Evolutionary conservation across 2,888 invertebrate species (phyloP).

Genomic region (Hypsopygia costalis): DNA sequence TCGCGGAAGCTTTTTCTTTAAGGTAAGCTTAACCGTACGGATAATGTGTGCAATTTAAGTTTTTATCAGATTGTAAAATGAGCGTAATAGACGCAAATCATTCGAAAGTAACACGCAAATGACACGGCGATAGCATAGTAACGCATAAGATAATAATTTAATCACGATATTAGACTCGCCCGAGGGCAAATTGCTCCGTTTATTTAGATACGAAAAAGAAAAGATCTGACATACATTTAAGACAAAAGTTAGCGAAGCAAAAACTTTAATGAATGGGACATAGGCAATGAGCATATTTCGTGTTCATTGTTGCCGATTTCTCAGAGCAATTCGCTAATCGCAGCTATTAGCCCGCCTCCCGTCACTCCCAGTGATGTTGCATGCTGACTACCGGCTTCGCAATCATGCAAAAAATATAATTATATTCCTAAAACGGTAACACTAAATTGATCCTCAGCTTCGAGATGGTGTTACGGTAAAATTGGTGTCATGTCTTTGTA

Average conservation of each 20-base stretch:
- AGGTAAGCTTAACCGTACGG: background rate
- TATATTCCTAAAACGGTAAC: conserved; percentile 74
- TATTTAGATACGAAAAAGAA: conserved; percentile 46
- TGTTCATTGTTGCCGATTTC: conserved; percentile 75
- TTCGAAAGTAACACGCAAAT: conserved; percentile 52
- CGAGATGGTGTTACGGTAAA: conserved; percentile 58
- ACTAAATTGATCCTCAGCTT: conserved; percentile 57
- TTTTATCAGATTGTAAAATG: conserved; percentile 19
- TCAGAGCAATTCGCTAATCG: conserved; percentile 71
- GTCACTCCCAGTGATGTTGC: conserved; percentile 46
- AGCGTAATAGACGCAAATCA: conserved; percentile 43
- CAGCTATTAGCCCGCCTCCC: conserved; percentile 62
- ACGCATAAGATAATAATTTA: conserved; percentile 61
- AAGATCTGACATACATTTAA: conserved; percentile 62
- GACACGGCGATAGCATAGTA: conserved; percentile 51
- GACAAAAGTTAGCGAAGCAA: conserved; percentile 57
- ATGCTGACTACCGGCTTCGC: conserved; percentile 62
- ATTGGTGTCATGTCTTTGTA: conserved; percentile 40
- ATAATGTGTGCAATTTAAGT: conserved; percentile 10
- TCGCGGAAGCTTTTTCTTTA: too few species aligned
- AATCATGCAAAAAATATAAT: conserved; percentile 61
- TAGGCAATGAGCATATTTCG: conserved; percentile 65
- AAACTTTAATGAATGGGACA: conserved; percentile 67
- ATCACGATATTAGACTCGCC: conserved; percentile 56
- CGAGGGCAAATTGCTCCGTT: conserved; percentile 54